Conservation (phyloP, 2,113 vertebrate genomes). For the Salvelinus namaycush region DNA sequence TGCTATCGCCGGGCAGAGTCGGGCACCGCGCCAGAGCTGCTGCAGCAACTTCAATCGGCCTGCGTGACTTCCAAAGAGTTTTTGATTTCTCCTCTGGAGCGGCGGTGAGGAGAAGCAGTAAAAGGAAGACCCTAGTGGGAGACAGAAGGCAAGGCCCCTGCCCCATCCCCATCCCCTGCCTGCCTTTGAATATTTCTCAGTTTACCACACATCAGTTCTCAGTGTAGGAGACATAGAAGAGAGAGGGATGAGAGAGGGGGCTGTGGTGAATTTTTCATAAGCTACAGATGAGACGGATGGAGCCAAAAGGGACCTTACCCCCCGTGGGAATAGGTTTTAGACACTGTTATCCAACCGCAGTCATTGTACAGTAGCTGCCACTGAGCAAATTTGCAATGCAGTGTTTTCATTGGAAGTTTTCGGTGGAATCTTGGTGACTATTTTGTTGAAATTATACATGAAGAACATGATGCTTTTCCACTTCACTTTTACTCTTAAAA, state of each 20-base stretch:
- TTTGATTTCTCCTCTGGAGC: constrained; percentile 49
- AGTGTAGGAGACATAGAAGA: constrained; percentile 49
- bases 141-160: constrained; percentile 13
- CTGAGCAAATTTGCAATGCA: constrained; percentile 14
- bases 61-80: constrained; percentile 69
- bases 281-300: constrained; percentile 20
- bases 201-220: constrained; percentile 63
- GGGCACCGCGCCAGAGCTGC: constrained; percentile 56
- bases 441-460: neutral
- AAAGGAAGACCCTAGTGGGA: constrained; percentile 61
- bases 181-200: constrained; percentile 66
- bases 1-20: constrained; percentile 59
- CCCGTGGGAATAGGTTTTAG: constrained; percentile 29
- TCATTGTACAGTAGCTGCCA: constrained; percentile 4
- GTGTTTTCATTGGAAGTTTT: constrained; percentile 29
- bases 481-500: constrained; percentile 3
- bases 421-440: neutral
- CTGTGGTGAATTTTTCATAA: constrained; percentile 63
- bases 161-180: neutral
- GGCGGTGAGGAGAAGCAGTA: neutral
- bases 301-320: constrained; percentile 3
- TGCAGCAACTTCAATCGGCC: constrained; percentile 71
- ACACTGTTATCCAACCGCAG: constrained; percentile 39
- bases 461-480: neutral
- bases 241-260: constrained; percentile 26